phyloP scores from a whole-genome alignment of 2,113 vertebrate genomes.

The Rhodinocichla rosea region DNA sequence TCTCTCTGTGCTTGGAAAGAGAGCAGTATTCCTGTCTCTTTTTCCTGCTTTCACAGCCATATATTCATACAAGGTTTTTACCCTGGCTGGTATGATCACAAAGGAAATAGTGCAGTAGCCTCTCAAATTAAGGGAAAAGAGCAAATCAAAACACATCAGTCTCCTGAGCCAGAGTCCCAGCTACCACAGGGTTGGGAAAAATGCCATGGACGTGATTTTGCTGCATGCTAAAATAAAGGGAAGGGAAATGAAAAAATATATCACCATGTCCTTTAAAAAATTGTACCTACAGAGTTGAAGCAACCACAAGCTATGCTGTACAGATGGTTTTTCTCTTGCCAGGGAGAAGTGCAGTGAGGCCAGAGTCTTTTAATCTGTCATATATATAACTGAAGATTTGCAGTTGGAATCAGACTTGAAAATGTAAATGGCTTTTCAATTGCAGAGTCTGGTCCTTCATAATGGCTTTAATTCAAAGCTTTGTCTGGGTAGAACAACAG shows the following conservation, averaged over 20 bases:
- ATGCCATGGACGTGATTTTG: neutral
- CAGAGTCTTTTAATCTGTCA: conserved; percentile 19
- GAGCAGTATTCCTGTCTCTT: neutral
- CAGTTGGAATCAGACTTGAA: conserved; percentile 4
- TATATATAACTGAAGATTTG: conserved; percentile 27
- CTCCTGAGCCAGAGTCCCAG: neutral
- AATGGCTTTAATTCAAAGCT: conserved; percentile 18
- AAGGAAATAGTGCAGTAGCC: conserved; percentile 7
- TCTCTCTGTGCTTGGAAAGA: neutral
- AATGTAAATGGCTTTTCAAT: conserved; percentile 45
- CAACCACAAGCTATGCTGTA: conserved; percentile 17
- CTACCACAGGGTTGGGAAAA: neutral
- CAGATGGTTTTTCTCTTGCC: conserved; percentile 38
- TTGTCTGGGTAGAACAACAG: conserved; percentile 32
- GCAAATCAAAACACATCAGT: neutral
- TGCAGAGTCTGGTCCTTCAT: neutral
- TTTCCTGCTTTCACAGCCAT: neutral
- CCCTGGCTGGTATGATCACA: neutral
- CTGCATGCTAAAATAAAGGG: neutral
- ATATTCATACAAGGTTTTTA: neutral
- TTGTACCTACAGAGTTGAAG: conserved; percentile 37
- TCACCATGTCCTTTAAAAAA: conserved; percentile 17
- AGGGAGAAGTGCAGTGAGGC: neutral
- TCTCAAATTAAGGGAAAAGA: neutral
- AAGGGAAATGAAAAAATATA: conserved; percentile 37